Evolutionary conservation across 2,797 vertebrate species (phyloP).

Genomic region (Eurystomus glaucurus): DNA sequence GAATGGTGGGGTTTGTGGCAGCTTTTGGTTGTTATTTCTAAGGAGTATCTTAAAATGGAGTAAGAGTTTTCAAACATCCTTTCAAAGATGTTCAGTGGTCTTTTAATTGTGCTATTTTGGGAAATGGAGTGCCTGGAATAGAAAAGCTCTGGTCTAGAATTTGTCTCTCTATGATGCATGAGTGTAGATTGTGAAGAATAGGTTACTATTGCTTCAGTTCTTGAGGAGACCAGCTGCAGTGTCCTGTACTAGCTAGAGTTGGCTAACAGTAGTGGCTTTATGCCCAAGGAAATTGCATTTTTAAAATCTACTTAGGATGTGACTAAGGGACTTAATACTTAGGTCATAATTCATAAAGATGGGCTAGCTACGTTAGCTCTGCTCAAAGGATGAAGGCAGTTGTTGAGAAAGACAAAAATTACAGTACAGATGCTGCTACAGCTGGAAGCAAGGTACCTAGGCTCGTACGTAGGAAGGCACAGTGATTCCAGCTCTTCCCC

Average conservation of each 20-base stretch:
- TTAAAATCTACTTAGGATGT: slow-evolving; percentile 12
- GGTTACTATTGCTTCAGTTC: not conserved
- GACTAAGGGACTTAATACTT: not conserved
- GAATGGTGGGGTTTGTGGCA: not conserved
- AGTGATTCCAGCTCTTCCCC: not conserved
- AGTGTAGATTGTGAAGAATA: not conserved
- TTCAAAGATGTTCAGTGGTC: not conserved
- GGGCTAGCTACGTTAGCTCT: not conserved
- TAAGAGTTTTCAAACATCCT: not conserved
- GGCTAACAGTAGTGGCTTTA: not conserved
- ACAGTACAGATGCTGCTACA: not conserved
- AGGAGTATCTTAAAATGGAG: not conserved
- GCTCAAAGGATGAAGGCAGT: not conserved
- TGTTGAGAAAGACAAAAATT: not conserved
- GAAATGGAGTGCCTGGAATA: not conserved
- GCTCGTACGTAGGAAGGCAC: not conserved
- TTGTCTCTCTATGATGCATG: not conserved
- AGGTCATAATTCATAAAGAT: not conserved
- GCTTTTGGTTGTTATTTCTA: not conserved
- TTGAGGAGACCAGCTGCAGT: not conserved
- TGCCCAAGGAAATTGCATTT: not conserved
- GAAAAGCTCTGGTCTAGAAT: not conserved
- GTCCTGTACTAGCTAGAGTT: not conserved
- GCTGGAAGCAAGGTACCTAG: not conserved
- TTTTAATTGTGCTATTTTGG: not conserved